Evolutionary conservation across 2,113 vertebrate species (phyloP), one percentile per base, ranked within the genome.

Genomic region (Microcebus tavaratra): DNA sequence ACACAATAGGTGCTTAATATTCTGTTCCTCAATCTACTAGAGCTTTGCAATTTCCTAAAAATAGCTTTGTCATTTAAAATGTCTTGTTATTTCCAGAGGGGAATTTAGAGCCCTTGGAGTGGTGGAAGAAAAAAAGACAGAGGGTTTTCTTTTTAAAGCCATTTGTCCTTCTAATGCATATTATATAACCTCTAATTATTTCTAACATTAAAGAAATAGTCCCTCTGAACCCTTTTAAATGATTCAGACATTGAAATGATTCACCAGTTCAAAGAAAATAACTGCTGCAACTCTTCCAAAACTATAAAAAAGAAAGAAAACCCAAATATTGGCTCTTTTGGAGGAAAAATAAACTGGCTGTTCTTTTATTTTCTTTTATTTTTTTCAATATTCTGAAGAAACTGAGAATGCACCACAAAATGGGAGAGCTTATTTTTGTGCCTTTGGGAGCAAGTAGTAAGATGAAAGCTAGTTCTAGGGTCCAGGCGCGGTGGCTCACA

Each of bases 231-330:
- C 8, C 72, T 93, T 76, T 70, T 65, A 75, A 90, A 92, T 81
- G 20, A 94, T 87, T 92, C 91, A 97, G 87, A 88, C 31, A 48
- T 36, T 63, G 42, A 97, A 92, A 92, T 78, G 50, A 97, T 73
- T 91, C 72, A 88, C 39, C n/a, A 88, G 42, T 73, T 94, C 27
- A 39, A 63, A 15, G 29, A 81, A 70, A 82, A 57, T 76, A 97
- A 42, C 34, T 95, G 36, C 29, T 57, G 27, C 67, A 45, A 73
- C 8, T n/a, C 70, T 90, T 81, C 63, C 23, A 93, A 94, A 89
- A 87, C 18, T 25, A 55, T 42, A 42, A 53, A 29, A 78, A 67
- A 1, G 36, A 48, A 72, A 65, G 3, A 75, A 70, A 75, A 82
- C 11, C 2, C 67, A 92, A 92, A 94, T 76, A 61, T 72, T 95